Base-by-base conservation (phyloP, 2,888 invertebrate species). In the Cosmia trapezina region DNA sequence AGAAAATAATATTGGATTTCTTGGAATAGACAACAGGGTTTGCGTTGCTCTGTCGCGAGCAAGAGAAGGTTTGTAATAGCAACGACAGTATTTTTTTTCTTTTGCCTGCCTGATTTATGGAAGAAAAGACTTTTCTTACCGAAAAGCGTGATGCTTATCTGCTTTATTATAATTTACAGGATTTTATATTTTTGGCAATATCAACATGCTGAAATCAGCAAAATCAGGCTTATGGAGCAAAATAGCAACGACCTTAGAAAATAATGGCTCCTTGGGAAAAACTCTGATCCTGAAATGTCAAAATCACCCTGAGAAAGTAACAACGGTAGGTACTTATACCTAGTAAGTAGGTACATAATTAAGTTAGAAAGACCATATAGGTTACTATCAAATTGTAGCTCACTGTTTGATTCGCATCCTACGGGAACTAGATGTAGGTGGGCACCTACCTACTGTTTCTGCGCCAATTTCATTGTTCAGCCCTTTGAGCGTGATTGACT, bases 1-100 rank as follows among this genome's bases (percentile, higher is more conserved):
- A 0, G 93, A 97, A 0, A 96, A 96, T 45, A 96, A 96, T 65
- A 97, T 98, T 83, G 98, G 98, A 7, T 98, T 98, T 92, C 94
- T 98, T 41, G 96, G 95, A 19, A 97, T 96, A 28, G 96, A 97
- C 73, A 98, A 98, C 92, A 96, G 98, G 68, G 97, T 98, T 66
- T 98, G 98, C 90, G 98, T 98, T 0, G 98, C 98, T 0, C 92
- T 98, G 60, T 98, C 98, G 0, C 95, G 98, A 85, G 98, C 95
- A 2, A 92, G 90, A 83, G 91, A 96, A 92, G 96, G 96, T 67
- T 66, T 57, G 66, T 57, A 43, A 22, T 4, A 7, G 11, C 7
- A 19, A 19, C 4, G 11, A 61, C 7, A 61, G 41, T 41, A 41
- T 41, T 37, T 5, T 37, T 7, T 47, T 17, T 22, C 67, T 62